Percentiles rank a stretch among this genome's conserved stretches.
phyloP scores from a whole-genome alignment of 2,888 invertebrate species.

The Hemithea aestivaria region DNA sequence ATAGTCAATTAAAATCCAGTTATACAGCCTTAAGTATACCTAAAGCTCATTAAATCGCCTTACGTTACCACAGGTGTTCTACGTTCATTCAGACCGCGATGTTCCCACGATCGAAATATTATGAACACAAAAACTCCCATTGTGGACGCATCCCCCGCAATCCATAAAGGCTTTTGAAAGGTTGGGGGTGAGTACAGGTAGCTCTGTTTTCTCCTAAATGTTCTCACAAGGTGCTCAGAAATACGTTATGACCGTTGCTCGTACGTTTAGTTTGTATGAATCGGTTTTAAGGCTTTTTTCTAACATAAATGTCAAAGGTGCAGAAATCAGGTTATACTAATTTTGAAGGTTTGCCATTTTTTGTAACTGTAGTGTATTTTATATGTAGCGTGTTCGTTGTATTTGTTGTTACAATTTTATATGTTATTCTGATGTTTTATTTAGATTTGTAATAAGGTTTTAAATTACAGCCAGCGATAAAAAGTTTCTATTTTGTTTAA shows the following conservation, averaged over 20 bases:
- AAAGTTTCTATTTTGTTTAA: too few species aligned
- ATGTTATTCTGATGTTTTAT: background rate
- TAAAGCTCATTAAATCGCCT: slow-evolving; percentile 10
- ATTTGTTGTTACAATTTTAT: too few species aligned
- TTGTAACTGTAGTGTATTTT: too few species aligned
- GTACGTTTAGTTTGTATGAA: slow-evolving; percentile 5
- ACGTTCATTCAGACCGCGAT: slow-evolving; percentile 45
- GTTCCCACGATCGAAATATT: slow-evolving; percentile 62
- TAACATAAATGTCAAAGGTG: background rate
- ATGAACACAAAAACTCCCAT: slow-evolving; percentile 35
- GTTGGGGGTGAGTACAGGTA: slow-evolving; percentile 65
- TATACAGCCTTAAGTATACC: slow-evolving; percentile 12
- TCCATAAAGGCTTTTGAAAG: slow-evolving; percentile 51
- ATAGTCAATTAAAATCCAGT: slow-evolving; percentile 7
- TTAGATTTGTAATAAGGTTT: too few species aligned
- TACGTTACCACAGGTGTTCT: slow-evolving; percentile 54
- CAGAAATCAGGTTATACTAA: too few species aligned
- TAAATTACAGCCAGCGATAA: too few species aligned
- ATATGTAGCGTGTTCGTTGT: too few species aligned
- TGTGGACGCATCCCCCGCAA: slow-evolving; percentile 54
- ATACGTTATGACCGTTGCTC: slow-evolving; percentile 60
- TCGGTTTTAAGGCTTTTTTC: slow-evolving; percentile 1
- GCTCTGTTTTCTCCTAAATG: slow-evolving; percentile 29
- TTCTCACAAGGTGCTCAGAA: slow-evolving; percentile 41
- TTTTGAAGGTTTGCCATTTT: too few species aligned